A percentile compares a stretch with the other conserved stretches of the same genome.
These are phyloP conservation scores for Isichthys henryi DNA, from an alignment of 2,113 vertebrate genomes.

Conservation along the genomic window DNA sequence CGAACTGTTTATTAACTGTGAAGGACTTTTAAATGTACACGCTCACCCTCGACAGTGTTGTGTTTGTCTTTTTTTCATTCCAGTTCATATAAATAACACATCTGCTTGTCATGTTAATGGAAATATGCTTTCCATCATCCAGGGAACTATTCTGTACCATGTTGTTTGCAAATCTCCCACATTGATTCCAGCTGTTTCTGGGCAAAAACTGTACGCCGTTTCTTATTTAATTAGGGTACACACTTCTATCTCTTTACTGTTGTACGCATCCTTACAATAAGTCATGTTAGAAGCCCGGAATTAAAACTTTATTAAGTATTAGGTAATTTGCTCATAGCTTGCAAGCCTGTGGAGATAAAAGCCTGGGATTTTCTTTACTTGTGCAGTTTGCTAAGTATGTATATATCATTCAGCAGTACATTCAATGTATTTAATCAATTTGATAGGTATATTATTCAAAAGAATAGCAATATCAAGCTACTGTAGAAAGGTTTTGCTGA, in stretches of 20 bases:
- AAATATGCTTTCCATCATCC: background rate
- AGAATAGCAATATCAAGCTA: background rate
- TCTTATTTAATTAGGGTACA: background rate
- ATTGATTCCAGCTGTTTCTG: slow-evolving; percentile 6
- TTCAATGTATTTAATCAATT: background rate
- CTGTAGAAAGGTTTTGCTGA: background rate
- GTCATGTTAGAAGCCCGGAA: background rate
- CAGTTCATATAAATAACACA: background rate
- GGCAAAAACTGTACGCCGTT: background rate
- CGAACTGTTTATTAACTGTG: background rate
- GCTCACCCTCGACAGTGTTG: background rate
- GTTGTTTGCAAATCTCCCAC: background rate
- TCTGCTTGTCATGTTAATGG: background rate
- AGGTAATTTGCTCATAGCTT: background rate
- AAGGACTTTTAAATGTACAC: background rate
- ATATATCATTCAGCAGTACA: background rate
- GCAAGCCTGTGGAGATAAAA: background rate
- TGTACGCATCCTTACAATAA: background rate
- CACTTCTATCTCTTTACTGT: background rate
- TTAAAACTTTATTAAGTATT: background rate
- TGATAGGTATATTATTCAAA: background rate
- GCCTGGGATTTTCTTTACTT: background rate
- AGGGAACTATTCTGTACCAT: background rate
- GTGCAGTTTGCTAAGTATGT: background rate
- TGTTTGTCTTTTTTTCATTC: background rate